Evolutionary conservation across 2,113 vertebrate species (phyloP), one percentile per base, ranked within the genome.

Genomic region (Eptesicus fuscus): DNA sequence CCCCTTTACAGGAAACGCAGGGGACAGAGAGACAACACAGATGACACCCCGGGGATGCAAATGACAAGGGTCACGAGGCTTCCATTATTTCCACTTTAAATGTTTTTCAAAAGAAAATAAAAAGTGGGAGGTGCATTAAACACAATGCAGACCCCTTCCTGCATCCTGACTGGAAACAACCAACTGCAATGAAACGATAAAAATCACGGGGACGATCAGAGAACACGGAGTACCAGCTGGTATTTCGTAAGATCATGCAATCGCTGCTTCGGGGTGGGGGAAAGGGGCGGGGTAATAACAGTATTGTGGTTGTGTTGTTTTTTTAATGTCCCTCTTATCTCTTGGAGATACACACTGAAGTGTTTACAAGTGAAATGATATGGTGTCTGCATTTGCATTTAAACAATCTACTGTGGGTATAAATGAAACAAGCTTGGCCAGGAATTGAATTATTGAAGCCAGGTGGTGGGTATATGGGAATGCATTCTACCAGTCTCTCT

Each of bases 191-290:
- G 73, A 78, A 44, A 65, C 35, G 35, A 30, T 12, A 73, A 83
- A 23, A 63, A 30, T 28, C 37, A 69, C 7, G 20, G 28, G 47
- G 85, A 53, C 4, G 1, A 42, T 20, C 2, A 1, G 22, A 71
- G 13, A 30, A 49, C 14, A 7, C 1, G 0, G 37, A 30, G 53
- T 28, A 23, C 23, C 25, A 1, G n/a, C 18, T 0, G n/a, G 4
- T 63, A 23, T 65, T 94, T 73, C 61, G 14, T n/a, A 35, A 32
- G 20, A 59, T 14, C 6, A 11, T 16, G n/a, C 63, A 44, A 25
- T n/a, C 40, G 2, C 20, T 49, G 35, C 69, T 77, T 83, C 49
- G 12, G 13, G n/a, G 14, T 7, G 4, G 35, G 4, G 30, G 7
- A 3, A 37, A 37, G 32, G 3, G 56, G 12, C 1, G 5, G 4